Conservation (phyloP, 2,888 invertebrate species). For the Spisula subtruncata region DNA sequence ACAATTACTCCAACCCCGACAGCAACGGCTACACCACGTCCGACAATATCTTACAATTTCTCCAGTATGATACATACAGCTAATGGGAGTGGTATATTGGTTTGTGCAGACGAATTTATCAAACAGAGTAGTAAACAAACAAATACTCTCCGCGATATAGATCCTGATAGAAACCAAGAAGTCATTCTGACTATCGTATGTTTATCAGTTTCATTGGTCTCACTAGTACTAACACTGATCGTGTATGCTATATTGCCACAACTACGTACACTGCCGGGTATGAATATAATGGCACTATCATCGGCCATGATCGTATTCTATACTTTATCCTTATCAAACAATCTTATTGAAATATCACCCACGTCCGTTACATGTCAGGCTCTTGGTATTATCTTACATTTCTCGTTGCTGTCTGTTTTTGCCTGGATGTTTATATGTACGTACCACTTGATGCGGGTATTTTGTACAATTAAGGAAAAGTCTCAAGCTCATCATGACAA, state of each 20-base stretch:
- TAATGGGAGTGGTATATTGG: background rate
- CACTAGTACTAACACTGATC: slow-evolving; percentile 43
- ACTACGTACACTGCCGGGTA: slow-evolving; percentile 51
- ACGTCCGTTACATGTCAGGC: slow-evolving; percentile 34
- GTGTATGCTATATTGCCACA: slow-evolving; percentile 40
- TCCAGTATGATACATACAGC: slow-evolving; percentile 12
- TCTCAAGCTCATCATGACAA: background rate
- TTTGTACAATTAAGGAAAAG: slow-evolving; percentile 46
- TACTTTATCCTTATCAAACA: slow-evolving; percentile 29
- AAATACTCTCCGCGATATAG: no score
- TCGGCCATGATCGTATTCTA: slow-evolving; percentile 34
- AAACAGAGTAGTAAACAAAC: background rate
- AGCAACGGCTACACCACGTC: no score
- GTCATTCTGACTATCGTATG: slow-evolving; percentile 47
- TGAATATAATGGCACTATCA: slow-evolving; percentile 51
- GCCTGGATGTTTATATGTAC: slow-evolving; percentile 57
- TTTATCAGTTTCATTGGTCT: slow-evolving; percentile 31
- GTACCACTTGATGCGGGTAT: slow-evolving; percentile 64
- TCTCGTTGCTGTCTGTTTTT: slow-evolving; percentile 37
- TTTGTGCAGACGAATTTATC: slow-evolving; percentile 32
- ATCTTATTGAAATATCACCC: background rate
- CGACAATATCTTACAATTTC: background rate
- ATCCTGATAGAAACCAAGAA: background rate
- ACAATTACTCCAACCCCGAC: no score
- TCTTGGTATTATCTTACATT: slow-evolving; percentile 48